phyloP scores from a whole-genome alignment of 2,113 vertebrate genomes.

The Lethenteron camtschaticum region DNA sequence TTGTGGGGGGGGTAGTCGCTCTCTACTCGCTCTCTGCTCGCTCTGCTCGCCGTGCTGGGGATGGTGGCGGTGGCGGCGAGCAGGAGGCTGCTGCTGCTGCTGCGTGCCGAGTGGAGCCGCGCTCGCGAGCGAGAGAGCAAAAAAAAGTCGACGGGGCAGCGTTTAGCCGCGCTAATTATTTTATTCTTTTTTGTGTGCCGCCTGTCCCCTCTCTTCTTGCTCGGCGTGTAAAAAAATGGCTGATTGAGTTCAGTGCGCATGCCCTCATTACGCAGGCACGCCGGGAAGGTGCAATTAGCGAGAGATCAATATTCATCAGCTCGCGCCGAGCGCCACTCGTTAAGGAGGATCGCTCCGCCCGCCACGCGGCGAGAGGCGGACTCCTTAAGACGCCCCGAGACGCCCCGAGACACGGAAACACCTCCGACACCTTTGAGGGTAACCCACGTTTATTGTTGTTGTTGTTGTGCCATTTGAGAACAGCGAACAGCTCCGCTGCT shows the following conservation, averaged over 20 bases:
- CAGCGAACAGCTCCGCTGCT: not conserved
- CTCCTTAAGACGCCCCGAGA: not conserved
- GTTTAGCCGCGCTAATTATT: slow-evolving; percentile 3
- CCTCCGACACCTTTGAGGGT: not conserved
- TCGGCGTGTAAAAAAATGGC: slow-evolving; percentile 5
- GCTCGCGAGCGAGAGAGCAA: too few species aligned
- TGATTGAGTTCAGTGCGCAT: slow-evolving; percentile 6
- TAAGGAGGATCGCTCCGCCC: not conserved
- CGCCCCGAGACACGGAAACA: not conserved
- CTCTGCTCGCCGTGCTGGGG: too few species aligned
- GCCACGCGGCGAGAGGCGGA: not conserved
- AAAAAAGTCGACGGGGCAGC: not conserved
- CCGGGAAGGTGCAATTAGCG: slow-evolving; percentile 5
- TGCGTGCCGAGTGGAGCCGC: too few species aligned
- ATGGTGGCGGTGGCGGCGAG: too few species aligned
- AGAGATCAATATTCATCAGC: slow-evolving; percentile 6
- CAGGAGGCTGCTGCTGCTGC: too few species aligned
- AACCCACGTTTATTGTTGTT: not conserved
- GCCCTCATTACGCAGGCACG: slow-evolving; percentile 5
- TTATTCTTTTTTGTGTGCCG: not conserved
- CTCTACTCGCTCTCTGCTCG: too few species aligned
- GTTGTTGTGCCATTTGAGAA: not conserved
- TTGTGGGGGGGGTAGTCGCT: too few species aligned
- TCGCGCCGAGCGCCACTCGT: not conserved
- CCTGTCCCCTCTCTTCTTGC: not conserved